Evolutionary conservation across 2,113 vertebrate genomes (phyloP), one percentile per base, ranked within the genome.

Genomic region (Rhinolophus ferrumequinum): DNA sequence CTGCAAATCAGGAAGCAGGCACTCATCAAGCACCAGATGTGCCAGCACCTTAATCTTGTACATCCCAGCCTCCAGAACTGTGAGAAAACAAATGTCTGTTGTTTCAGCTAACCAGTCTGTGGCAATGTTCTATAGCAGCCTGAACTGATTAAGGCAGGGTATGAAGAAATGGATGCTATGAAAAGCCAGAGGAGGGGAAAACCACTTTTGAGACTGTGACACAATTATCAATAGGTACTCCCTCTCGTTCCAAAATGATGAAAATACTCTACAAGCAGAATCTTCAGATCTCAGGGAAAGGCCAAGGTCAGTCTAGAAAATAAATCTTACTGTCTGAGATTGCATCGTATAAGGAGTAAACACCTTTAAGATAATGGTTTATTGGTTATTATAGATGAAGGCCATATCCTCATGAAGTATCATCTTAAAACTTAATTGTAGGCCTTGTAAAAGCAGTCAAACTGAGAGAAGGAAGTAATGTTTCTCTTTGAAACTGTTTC

Each of bases 231-330:
- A 97, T 88, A 93, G 44, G 58, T 93, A 95, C 80, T 85, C 73
- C 88, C 58, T 77, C 73, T 91, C 72, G 76, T 73, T 82, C 21
- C 8, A 88, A 69, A 90, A 92, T 89, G 92, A 85, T 94, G 79
- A 95, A 97, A 97, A 96, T 95, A 64, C 44, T 41, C 56, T 94
- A 86, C 66, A 97, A 97, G 96, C 97, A 91, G 93, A 97, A 97
- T 82, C 86, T 96, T 85, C 79, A 93, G 56, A 95, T 54, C 0
- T 1, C 35, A 85, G 67, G 87, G 92, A 97, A 98, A 97, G 77
- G 88, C 89, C 69, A 56, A 73, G 90, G 83, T 98, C 47, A 79
- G 79, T n/a, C 79, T 67, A 66, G 38, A 96, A 97, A 90, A 2
- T 47, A 66, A 96, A 96, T 75, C 35, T 81, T 95, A 81, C 96